Percentiles rank a stretch among this genome's conserved stretches.
Conservation (phyloP, 2,113 vertebrate genomes). For the Salvelinus alpinus region DNA sequence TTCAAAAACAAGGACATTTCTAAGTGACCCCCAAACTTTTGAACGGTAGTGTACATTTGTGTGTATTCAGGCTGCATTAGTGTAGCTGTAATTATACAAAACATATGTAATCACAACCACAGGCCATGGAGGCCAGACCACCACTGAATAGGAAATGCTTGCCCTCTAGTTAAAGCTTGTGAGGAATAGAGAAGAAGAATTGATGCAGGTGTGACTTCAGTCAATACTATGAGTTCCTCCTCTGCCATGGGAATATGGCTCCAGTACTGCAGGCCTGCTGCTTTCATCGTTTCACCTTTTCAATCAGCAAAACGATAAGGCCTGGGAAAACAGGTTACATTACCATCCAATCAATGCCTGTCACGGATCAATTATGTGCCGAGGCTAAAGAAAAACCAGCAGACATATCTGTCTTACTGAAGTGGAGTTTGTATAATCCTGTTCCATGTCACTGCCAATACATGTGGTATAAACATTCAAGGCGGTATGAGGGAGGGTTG, state of each 20-base stretch:
- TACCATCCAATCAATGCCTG: background rate
- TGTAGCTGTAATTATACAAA: background rate
- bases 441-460: background rate
- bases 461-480: background rate
- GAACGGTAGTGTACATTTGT: no score
- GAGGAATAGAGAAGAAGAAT: no score
- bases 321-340: background rate
- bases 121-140: background rate
- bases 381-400: background rate
- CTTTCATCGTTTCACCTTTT: background rate
- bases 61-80: no score
- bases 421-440: background rate
- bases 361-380: background rate
- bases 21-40: no score
- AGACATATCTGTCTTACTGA: background rate
- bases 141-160: no score
- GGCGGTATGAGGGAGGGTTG: background rate
- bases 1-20: no score
- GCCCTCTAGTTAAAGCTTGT: no score
- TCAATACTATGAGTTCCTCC: background rate
- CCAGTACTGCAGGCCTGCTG: background rate
- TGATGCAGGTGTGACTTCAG: background rate
- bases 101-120: background rate
- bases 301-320: background rate
- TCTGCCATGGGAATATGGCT: background rate